Base-by-base conservation (phyloP, 2,797 vertebrate genomes). In the Halcyon badia region DNA sequence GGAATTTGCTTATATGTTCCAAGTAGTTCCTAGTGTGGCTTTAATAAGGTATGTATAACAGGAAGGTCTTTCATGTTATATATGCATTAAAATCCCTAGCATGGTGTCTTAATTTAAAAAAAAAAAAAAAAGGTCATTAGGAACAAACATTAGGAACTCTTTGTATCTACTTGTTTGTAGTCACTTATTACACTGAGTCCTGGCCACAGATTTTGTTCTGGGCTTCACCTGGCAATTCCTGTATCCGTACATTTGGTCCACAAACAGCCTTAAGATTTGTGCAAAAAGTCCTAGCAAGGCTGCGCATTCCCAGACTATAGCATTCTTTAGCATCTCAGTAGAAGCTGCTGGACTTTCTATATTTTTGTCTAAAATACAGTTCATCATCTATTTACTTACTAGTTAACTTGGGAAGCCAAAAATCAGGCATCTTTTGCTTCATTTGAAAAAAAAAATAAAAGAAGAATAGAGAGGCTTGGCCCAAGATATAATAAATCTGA, bases 291-390 rank as follows among this genome's bases (percentile, higher is more conserved):
- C 41, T 39, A n/a, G 26, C 19, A 61, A 58, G 28, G 33, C 42
- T 92, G 19, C 31, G 25, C 16, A 62, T 39, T 13, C 21, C 10
- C 24, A 33, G 14, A 22, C 26, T 82, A 11, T 46, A 20, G 2
- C 39, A 11, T 58, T 72, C 31, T 28, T 89, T 46, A 54, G 21
- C 13, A n/a, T 39, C 26, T 66, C 62, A 54, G 37, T 10, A 58
- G 39, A 26, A 79, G 3, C 13, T 84, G 28, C 54, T 87, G 21
- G 4, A 2, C 6, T 37, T 65, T 54, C 15, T 46, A 10, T 42
- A 14, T 20, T 79, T 39, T 62, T 28, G 5, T 68, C 28, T 58
- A 13, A 51, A 31, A 4, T 33, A 16, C 0, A 0, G 14, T 80
- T 56, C 66, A 3, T 24, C 9, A 12, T 52, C 21, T 60, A 6